Conservation (phyloP, 2,797 vertebrate species). For the Acestrorhynchus altus region DNA sequence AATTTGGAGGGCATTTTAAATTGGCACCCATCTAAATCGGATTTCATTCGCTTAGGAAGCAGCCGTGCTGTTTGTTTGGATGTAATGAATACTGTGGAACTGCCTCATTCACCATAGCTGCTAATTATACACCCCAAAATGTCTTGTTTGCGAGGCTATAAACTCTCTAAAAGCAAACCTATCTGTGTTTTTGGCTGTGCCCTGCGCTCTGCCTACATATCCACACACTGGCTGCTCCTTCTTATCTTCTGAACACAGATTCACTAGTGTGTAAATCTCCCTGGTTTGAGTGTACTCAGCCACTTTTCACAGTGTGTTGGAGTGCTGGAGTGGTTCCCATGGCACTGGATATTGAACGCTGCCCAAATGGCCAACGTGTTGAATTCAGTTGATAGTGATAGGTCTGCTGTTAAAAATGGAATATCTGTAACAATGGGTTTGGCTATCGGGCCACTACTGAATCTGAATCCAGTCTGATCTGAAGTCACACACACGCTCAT, state of each 20-base stretch:
- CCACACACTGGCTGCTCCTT: neutral
- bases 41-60: constrained; percentile 2
- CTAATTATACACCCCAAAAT: constrained; percentile 11
- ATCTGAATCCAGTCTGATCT: too few species aligned
- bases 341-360: too few species aligned
- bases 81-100: constrained; percentile 16
- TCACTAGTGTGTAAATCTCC: neutral
- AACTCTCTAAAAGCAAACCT: neutral
- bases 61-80: constrained; percentile 6
- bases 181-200: neutral
- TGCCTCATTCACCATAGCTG: constrained; percentile 19
- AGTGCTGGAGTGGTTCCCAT: too few species aligned
- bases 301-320: too few species aligned
- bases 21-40: neutral
- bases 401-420: too few species aligned
- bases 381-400: too few species aligned
- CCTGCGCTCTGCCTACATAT: neutral
- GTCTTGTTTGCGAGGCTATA: neutral
- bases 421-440: too few species aligned
- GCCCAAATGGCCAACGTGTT: too few species aligned
- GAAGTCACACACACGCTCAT: too few species aligned
- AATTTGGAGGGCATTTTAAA: constrained; percentile 7
- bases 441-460: too few species aligned
- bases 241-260: neutral
- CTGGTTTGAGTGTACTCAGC: neutral